Evolutionary conservation across 1,140 invertebrate species (phyloP), one percentile per base, ranked within the genome.

Genomic region (Conus ventricosus): DNA sequence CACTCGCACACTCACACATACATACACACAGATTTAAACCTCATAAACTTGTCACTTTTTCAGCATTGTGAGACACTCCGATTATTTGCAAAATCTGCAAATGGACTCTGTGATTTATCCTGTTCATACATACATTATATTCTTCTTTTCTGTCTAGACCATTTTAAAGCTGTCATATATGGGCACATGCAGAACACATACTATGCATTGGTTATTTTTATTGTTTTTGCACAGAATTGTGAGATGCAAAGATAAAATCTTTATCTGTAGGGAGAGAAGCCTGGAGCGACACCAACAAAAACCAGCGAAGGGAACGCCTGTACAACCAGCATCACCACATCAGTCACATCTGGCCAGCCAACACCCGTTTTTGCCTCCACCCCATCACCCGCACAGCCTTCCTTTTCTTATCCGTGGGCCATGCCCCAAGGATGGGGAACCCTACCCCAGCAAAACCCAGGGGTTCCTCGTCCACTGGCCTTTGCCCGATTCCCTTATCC

Each of bases 401-500:
- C 57, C 71, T 75, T 57, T 86, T 23, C 85, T 27, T 20, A 81
- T 71, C 27, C 88, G 20, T 55, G 82, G 83, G 81, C 88, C 71
- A 81, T 88, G 86, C 53, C 85, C 75, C 85, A 71, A n/a, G 85
- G 71, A 57, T 87, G 85, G 85, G 80, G 51, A 55, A 25, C 80
- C 20, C 4, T 23, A 53, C 85, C 54, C 75, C 51, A 78, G 71
- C 71, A 78, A 71, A 25, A 55, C 7, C n/a, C 54, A 7, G 71
- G 54, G 20, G 55, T 11, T 15, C 25, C 57, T 23, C 39, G 17
- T 23, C 80, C 80, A 85, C 71, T 71, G 5, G 67, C 63, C 63
- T 88, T 90, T 54, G 88, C 88, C 4, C 85, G 90, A 5, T 91
- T 91, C 83, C 90, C 90, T 67, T 87, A 82, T 55, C 90, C 90